Evolutionary conservation across 2,888 invertebrate genomes (phyloP).

Genomic region (Chrysolina oricalcia): DNA sequence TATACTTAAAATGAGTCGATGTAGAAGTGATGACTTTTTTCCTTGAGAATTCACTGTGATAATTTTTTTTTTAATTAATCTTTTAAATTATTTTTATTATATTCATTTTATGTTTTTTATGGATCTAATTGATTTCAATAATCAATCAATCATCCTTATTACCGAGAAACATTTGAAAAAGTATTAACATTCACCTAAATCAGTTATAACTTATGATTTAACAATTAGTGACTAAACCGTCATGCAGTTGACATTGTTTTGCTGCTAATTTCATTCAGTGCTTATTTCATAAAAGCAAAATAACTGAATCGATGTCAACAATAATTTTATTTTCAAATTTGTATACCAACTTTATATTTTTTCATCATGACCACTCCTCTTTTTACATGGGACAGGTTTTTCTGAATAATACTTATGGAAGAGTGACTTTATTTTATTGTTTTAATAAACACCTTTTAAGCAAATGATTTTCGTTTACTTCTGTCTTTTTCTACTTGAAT

Average conservation of each 20-base stretch:
- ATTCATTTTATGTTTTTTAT: neutral
- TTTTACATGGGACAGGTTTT: slow-evolving; percentile 7
- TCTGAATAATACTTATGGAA: neutral
- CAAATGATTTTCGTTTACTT: neutral
- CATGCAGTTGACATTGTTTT: too few relatives aligned
- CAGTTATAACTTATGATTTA: too few relatives aligned
- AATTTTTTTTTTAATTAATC: neutral
- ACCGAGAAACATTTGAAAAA: too few relatives aligned
- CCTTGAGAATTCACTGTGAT: neutral
- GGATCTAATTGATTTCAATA: too few relatives aligned
- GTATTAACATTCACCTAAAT: too few relatives aligned
- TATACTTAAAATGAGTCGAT: too few relatives aligned
- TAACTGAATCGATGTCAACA: neutral
- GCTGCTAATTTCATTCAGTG: too few relatives aligned
- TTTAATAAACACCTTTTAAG: slow-evolving; percentile 31
- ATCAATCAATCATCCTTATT: too few relatives aligned
- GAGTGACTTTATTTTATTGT: slow-evolving; percentile 37
- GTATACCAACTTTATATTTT: neutral
- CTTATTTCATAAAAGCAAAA: too few relatives aligned
- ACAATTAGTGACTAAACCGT: too few relatives aligned
- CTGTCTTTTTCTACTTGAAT: neutral
- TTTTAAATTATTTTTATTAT: neutral
- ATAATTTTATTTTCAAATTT: neutral
- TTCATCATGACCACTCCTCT: slow-evolving; percentile 2
- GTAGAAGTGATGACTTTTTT: neutral